Evolutionary conservation across 2,113 vertebrate genomes (phyloP).

Genomic region (Trogon surrucura): DNA sequence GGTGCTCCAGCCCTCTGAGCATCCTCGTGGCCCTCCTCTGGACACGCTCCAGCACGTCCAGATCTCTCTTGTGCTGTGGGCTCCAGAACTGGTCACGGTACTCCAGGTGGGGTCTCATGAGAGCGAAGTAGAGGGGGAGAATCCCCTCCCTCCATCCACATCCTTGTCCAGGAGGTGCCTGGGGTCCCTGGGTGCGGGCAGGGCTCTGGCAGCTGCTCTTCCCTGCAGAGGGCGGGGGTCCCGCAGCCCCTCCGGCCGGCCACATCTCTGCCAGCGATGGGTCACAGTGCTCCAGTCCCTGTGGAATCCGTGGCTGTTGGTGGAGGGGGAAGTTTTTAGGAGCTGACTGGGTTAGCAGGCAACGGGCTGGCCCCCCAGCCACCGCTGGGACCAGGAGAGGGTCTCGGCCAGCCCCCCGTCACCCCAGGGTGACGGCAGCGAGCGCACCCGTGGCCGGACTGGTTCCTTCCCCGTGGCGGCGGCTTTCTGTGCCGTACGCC

Average conservation of each 20-base stretch:
- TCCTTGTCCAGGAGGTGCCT: background rate
- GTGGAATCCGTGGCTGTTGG: accelerated
- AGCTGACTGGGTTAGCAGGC: no score
- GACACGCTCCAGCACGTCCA: no score
- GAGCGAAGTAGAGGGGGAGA: no score
- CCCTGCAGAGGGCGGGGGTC: background rate
- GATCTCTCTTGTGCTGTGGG: no score
- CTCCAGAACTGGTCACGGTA: no score
- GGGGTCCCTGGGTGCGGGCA: background rate
- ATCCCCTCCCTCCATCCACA: no score
- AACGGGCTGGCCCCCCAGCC: no score
- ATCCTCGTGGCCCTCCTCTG: no score
- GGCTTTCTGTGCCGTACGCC: background rate
- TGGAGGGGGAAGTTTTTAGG: no score
- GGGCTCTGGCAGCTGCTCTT: background rate
- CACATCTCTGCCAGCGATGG: accelerated
- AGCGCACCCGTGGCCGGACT: accelerated
- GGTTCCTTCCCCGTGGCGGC: background rate
- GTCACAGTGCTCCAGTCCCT: background rate
- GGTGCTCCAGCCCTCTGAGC: no score
- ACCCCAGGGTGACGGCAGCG: background rate
- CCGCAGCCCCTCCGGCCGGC: background rate
- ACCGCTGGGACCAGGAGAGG: no score
- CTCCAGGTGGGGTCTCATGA: no score
- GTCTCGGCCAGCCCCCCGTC: background rate